A percentile compares a stretch with the other conserved stretches of the same genome.
phyloP scores from a whole-genome alignment of 2,113 vertebrate genomes.

The Anolis carolinensis region DNA sequence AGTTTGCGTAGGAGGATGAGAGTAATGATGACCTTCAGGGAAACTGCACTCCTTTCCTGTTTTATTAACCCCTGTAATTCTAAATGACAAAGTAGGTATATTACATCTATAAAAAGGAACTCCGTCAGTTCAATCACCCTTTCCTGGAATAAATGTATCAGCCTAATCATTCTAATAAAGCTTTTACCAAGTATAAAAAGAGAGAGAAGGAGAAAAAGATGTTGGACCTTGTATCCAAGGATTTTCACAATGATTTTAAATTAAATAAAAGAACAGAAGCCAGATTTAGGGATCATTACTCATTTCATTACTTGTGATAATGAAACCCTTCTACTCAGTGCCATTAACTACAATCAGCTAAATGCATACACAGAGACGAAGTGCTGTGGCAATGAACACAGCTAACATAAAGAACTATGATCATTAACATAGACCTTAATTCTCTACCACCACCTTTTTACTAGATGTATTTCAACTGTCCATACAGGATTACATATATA shows the following conservation, averaged over 20 bases:
- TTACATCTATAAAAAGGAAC: slow-evolving; percentile 1
- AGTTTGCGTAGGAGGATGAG: slow-evolving; percentile 40
- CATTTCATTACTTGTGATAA: background rate
- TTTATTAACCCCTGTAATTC: slow-evolving; percentile 6
- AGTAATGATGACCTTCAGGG: slow-evolving; percentile 19
- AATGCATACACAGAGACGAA: background rate
- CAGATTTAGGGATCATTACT: background rate
- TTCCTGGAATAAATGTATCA: background rate
- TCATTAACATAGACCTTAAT: background rate
- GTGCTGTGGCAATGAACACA: background rate
- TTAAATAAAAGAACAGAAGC: background rate
- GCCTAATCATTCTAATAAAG: background rate
- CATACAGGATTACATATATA: background rate
- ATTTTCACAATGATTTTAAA: background rate
- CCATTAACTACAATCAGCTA: background rate
- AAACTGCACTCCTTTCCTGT: slow-evolving; percentile 26
- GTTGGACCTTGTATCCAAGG: background rate
- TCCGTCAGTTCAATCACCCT: background rate
- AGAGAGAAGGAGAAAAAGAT: background rate
- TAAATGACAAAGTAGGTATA: slow-evolving; percentile 19
- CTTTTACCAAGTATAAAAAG: background rate
- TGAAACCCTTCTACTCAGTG: background rate
- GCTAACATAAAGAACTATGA: background rate
- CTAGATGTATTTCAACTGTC: background rate
- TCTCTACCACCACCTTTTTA: background rate